A percentile compares a stretch with the other conserved stretches of the same genome.
These are phyloP conservation scores for Melinaea marsaeus DNA, from an alignment of 2,888 invertebrate species.

Conservation along the genomic window DNA sequence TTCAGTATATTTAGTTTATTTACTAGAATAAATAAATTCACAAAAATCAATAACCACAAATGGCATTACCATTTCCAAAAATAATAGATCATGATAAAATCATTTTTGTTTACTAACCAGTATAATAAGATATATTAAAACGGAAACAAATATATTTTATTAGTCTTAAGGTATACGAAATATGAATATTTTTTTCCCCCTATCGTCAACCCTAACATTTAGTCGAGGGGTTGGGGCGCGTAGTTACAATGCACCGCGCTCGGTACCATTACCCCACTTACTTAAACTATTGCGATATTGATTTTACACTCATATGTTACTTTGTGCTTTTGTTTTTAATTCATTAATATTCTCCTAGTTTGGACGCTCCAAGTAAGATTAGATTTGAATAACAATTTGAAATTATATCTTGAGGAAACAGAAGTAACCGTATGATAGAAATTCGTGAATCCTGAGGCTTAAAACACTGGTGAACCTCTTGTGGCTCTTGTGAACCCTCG, in stretches of 20 bases:
- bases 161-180: not conserved
- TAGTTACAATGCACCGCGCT: constrained; percentile 56
- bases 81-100: too few relatives aligned
- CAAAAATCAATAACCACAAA: too few relatives aligned
- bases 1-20: too few relatives aligned
- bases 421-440: too few relatives aligned
- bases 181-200: not conserved
- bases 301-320: constrained; percentile 60
- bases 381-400: not conserved
- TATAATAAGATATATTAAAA: too few relatives aligned
- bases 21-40: too few relatives aligned
- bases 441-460: too few relatives aligned
- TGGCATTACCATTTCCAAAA: too few relatives aligned
- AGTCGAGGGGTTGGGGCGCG: constrained; percentile 40
- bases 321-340: constrained; percentile 17
- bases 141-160: not conserved
- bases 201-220: constrained; percentile 29
- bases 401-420: too few relatives aligned
- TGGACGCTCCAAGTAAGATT: not conserved
- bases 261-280: constrained; percentile 69
- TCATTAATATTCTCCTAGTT: not conserved
- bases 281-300: constrained; percentile 66
- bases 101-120: too few relatives aligned
- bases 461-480: too few relatives aligned
- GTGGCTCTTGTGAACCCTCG: too few relatives aligned